Base-by-base conservation (phyloP, 2,113 vertebrate species). In the Muscicapa adusta region DNA sequence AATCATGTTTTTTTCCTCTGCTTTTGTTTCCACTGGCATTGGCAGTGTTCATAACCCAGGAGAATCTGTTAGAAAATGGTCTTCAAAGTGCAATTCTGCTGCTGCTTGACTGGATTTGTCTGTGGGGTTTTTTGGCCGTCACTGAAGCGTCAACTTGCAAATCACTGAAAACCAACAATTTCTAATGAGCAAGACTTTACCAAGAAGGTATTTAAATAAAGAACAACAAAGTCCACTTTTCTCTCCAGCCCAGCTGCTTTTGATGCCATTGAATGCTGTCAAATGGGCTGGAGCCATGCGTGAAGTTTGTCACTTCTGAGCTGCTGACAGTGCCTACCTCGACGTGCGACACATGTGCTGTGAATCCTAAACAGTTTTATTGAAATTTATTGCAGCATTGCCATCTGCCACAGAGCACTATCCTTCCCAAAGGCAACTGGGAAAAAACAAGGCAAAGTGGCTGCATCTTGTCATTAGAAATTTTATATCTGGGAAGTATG, bases 11-110 rank as follows among this genome's bases (percentile, higher is more conserved):
- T 54, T 51, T 43, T 17, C 26, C 9, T 29, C 24, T 42, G 63
- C 89, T 85, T 95, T 97, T 96, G 70, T 95, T 72, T 93, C 62
- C 80, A 36, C 22, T 81, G 89, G 68, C 62, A 61, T 19, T 89
- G 67, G 25, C 71, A 92, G 42, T 56, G 81, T 73, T 91, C 31
- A 2, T 70, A 92, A 83, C 47, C 72, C 76, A 56, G 47, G 2
- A 76, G 51, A 83, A n/a, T 48, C 36, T 91, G 83, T 40, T 95
- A 70, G 75, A 88, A 96, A 94, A 91, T 8, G 40, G 33, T 76
- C 85, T 94, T 91, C 82, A 87, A 92, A 96, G 88, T 56, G 66
- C 79, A 58, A 23, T 80, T 89, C 62, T 3, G 5, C 75, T 90
- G 34, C 70, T 95, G 93, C 94, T 94, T 92, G 90, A 61, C 91